Conservation (phyloP, 2,113 vertebrate species). For the Connochaetes taurinus region DNA sequence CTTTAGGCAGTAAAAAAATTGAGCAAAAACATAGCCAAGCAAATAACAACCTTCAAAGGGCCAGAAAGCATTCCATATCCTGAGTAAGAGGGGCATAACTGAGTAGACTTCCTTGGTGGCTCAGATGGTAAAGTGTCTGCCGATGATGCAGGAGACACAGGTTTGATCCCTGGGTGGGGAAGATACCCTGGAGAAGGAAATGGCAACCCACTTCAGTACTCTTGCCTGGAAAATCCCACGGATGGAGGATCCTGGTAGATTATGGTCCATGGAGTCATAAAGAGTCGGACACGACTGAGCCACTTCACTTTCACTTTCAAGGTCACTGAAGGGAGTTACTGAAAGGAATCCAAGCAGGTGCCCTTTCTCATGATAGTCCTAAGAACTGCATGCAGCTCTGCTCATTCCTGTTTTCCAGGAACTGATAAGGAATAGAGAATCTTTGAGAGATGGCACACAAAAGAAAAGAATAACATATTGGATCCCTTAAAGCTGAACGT, state of each 20-base stretch:
- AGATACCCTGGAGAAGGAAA: neutral
- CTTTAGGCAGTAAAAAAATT: neutral
- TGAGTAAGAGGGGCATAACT: neutral
- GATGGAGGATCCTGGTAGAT: no score
- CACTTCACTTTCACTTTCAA: no score
- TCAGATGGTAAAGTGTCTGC: no score
- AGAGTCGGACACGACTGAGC: no score
- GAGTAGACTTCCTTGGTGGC: neutral
- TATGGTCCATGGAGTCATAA: no score
- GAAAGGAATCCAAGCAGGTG: neutral
- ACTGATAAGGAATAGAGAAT: neutral
- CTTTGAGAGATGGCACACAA: neutral
- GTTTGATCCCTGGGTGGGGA: no score
- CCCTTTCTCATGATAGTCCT: neutral
- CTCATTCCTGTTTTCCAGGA: neutral
- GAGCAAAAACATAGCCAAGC: neutral
- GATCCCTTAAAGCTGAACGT: neutral
- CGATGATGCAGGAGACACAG: rapidly evolving
- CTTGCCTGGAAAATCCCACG: no score
- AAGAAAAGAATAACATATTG: neutral
- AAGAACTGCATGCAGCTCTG: neutral
- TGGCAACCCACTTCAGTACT: no score
- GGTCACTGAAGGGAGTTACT: neutral
- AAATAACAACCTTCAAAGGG: neutral
- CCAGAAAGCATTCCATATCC: neutral